These are phyloP conservation scores for Psettodes erumei DNA, from an alignment of 2,113 vertebrate species.

Conservation along the genomic window DNA sequence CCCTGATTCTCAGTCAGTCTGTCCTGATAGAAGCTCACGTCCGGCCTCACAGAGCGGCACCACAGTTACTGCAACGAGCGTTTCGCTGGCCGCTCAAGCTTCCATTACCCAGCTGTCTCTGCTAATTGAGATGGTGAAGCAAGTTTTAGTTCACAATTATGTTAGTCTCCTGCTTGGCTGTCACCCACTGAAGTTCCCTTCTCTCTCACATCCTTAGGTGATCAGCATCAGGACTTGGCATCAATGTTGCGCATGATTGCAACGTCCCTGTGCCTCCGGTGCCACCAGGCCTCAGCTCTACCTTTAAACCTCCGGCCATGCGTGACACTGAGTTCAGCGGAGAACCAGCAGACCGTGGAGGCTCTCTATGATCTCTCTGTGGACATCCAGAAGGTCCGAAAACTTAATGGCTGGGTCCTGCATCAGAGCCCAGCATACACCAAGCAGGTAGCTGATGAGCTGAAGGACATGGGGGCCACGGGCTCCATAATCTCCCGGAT, in stretches of 20 bases:
- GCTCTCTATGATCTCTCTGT: conserved; percentile 85
- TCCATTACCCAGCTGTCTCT: background rate
- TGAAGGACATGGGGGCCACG: conserved; percentile 87
- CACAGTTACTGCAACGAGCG: background rate
- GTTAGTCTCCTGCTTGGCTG: background rate
- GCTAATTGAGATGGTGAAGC: background rate
- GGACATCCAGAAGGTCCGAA: conserved; percentile 89
- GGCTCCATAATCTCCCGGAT: conserved; percentile 81
- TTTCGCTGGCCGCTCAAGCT: background rate
- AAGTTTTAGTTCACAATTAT: conserved; percentile 1
- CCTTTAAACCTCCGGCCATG: conserved; percentile 48
- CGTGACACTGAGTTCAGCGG: conserved; percentile 59
- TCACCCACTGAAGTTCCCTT: conserved; percentile 20
- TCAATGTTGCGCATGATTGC: conserved; percentile 76
- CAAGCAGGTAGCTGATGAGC: conserved; percentile 83
- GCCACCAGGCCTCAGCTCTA: conserved; percentile 34
- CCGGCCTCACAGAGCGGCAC: background rate
- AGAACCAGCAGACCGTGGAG: conserved; percentile 87
- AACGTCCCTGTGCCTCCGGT: conserved; percentile 63
- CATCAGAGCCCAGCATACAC: conserved; percentile 83
- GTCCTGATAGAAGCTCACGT: background rate
- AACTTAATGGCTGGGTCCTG: conserved; percentile 91
- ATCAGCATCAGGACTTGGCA: conserved; percentile 26
- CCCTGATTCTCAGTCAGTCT: background rate
- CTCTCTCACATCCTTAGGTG: conserved; percentile 16